These are phyloP conservation scores for Heptranchias perlo DNA, from an alignment of 2,113 vertebrate species.

Conservation along the genomic window DNA sequence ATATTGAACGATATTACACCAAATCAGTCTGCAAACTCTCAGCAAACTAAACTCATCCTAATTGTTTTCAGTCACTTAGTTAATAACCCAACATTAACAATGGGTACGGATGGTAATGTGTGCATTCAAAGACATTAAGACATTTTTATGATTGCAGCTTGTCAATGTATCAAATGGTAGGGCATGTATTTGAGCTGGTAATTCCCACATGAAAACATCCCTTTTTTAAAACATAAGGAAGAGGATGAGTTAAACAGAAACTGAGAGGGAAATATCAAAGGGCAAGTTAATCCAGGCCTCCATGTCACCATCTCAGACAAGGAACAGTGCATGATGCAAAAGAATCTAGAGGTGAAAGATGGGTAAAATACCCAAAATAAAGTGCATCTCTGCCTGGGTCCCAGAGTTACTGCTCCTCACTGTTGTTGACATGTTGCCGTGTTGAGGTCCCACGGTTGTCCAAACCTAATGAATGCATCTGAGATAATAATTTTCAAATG, in stretches of 20 bases:
- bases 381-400: not conserved
- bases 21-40: too few relatives aligned
- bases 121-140: not conserved
- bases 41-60: too few relatives aligned
- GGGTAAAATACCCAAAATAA: not conserved
- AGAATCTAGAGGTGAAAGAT: not conserved
- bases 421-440: not conserved
- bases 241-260: not conserved
- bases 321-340: not conserved
- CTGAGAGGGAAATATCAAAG: not conserved
- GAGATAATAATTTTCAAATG: not conserved
- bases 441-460: not conserved
- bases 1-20: too few relatives aligned
- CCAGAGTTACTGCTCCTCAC: not conserved
- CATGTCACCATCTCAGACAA: not conserved
- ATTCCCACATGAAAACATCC: not conserved
- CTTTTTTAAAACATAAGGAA: not conserved
- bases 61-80: too few relatives aligned
- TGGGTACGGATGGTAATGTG: not conserved
- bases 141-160: not conserved
- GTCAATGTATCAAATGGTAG: not conserved
- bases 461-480: not conserved
- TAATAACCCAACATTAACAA: too few relatives aligned
- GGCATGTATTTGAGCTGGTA: not conserved
- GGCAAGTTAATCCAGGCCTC: not conserved